A percentile compares a stretch with the other conserved stretches of the same genome.
phyloP scores from a whole-genome alignment of 2,888 invertebrate species.

The Ochropleura leucogaster region DNA sequence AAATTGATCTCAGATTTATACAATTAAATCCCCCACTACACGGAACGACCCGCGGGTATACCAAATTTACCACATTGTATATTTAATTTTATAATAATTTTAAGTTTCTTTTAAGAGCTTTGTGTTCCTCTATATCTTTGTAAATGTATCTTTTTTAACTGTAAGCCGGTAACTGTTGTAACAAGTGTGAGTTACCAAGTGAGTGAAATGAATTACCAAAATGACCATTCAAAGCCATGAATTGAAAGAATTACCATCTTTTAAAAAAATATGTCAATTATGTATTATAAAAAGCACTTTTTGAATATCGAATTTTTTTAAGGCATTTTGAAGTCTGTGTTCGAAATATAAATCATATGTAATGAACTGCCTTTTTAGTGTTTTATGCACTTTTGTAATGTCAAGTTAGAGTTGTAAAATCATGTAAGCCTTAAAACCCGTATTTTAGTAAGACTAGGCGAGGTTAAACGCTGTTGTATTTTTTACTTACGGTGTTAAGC shows the following conservation, averaged over 20 bases:
- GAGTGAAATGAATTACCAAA: slow-evolving; percentile 62
- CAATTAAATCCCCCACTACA: slow-evolving; percentile 72
- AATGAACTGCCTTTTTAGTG: slow-evolving; percentile 40
- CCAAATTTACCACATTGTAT: slow-evolving; percentile 87
- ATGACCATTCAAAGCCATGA: slow-evolving; percentile 58
- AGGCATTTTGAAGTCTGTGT: slow-evolving; percentile 37
- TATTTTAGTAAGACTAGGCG: background rate
- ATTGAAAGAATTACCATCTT: slow-evolving; percentile 34
- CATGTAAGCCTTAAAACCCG: background rate
- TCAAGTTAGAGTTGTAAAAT: slow-evolving; percentile 41
- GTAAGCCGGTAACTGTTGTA: slow-evolving; percentile 62
- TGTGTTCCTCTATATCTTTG: slow-evolving; percentile 87
- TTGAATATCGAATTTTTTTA: slow-evolving; percentile 27
- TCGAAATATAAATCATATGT: slow-evolving; percentile 11
- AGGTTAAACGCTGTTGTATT: background rate
- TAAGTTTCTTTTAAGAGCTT: slow-evolving; percentile 80
- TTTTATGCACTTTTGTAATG: slow-evolving; percentile 21
- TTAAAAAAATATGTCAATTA: slow-evolving; percentile 64
- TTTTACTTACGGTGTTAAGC: background rate
- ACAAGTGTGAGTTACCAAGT: slow-evolving; percentile 60
- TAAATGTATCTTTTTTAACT: slow-evolving; percentile 75
- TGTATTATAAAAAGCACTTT: slow-evolving; percentile 42
- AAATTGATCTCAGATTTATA: slow-evolving; percentile 85
- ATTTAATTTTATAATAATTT: slow-evolving; percentile 73
- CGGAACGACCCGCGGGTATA: slow-evolving; percentile 81